phyloP scores from a whole-genome alignment of 2,888 invertebrate species.

The Seira musarum region DNA sequence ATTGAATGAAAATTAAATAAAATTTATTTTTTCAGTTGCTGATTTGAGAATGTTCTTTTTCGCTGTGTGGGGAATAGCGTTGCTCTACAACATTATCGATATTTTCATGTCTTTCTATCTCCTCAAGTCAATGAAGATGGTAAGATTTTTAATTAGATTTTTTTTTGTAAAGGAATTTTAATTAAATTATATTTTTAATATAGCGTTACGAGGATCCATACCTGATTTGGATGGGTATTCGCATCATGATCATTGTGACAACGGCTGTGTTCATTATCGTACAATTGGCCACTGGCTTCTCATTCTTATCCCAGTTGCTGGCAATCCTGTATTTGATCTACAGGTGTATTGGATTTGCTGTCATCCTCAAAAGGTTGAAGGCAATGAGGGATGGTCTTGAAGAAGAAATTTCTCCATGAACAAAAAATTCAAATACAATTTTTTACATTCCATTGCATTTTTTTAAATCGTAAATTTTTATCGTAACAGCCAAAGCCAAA shows the following conservation, averaged over 20 bases:
- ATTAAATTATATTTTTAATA: constrained; percentile 15
- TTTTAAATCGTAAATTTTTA: too few species aligned
- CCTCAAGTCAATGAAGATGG: constrained; percentile 53
- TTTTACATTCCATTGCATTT: too few species aligned
- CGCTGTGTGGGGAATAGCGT: constrained; percentile 59
- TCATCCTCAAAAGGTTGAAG: constrained; percentile 46
- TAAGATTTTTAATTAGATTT: constrained; percentile 20
- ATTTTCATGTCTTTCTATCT: constrained; percentile 55
- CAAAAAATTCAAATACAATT: too few species aligned
- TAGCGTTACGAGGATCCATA: constrained; percentile 56
- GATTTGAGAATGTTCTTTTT: constrained; percentile 56
- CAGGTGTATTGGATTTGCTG: constrained; percentile 47
- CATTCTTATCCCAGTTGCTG: constrained; percentile 45
- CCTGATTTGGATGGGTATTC: constrained; percentile 50
- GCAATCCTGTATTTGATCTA: constrained; percentile 56
- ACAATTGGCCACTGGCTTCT: constrained; percentile 51
- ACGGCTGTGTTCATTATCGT: constrained; percentile 55
- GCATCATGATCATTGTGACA: constrained; percentile 52
- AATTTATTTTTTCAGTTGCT: constrained; percentile 31
- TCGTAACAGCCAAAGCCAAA: too few species aligned
- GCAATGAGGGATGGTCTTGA: constrained; percentile 51
- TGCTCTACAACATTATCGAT: constrained; percentile 56
- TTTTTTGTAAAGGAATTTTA: too few species aligned
- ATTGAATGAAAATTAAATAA: background rate
- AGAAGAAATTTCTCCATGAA: constrained; percentile 27